These are phyloP conservation scores for Gadopsis marmoratus DNA, from an alignment of 2,797 vertebrate species.

Conservation along the genomic window DNA sequence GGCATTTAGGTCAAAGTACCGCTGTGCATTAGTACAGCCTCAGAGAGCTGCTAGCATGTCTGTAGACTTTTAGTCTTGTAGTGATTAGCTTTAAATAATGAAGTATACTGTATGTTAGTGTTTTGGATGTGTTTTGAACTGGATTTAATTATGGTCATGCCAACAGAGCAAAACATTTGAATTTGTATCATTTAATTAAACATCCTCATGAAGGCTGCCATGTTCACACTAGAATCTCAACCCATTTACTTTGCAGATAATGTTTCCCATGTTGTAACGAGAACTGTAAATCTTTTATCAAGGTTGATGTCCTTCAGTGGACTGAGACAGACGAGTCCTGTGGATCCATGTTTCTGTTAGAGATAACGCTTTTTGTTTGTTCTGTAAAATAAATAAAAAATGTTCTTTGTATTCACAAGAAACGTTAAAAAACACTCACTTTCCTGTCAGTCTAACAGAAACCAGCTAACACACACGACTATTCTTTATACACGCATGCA, in stretches of 20 bases:
- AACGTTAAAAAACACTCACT: slow-evolving; percentile 52
- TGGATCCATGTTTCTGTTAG: slow-evolving; percentile 65
- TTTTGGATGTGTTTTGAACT: neutral
- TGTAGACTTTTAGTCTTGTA: neutral
- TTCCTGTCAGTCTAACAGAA: slow-evolving; percentile 61
- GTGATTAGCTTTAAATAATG: neutral
- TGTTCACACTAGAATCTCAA: slow-evolving; percentile 10
- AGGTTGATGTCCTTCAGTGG: slow-evolving; percentile 61
- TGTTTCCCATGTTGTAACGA: slow-evolving; percentile 54
- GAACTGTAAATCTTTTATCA: slow-evolving; percentile 64
- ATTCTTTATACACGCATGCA: slow-evolving; percentile 19
- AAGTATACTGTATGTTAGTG: neutral
- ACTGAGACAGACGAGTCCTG: slow-evolving; percentile 57
- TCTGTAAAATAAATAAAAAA: slow-evolving; percentile 62
- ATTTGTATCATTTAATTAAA: neutral
- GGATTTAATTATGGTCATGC: neutral
- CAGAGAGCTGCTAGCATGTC: neutral
- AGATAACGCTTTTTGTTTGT: slow-evolving; percentile 71
- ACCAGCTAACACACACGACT: slow-evolving; percentile 39
- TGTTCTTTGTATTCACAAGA: slow-evolving; percentile 63
- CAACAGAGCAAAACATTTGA: neutral
- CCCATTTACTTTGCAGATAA: slow-evolving; percentile 25
- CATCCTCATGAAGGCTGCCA: neutral
- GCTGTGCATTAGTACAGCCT: neutral
- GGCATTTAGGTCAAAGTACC: neutral